These are phyloP conservation scores for Manduca sexta DNA, from an alignment of 1,140 invertebrate species.

Conservation along the genomic window DNA sequence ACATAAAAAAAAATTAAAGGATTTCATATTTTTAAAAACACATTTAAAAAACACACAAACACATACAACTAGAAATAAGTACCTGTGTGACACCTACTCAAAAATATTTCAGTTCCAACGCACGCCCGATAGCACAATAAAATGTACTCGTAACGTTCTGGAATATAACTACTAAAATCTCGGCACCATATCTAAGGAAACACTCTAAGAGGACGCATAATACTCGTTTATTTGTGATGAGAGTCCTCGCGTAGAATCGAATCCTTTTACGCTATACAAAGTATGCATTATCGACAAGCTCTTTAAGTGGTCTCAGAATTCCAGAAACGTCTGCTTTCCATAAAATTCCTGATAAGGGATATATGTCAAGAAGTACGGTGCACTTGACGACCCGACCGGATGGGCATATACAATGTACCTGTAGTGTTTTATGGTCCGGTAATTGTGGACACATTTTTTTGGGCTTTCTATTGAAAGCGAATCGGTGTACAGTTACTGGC, in stretches of 20 bases:
- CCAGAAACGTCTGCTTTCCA: slow-evolving; percentile 38
- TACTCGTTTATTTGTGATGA: slow-evolving; percentile 10
- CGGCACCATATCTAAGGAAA: slow-evolving; percentile 2
- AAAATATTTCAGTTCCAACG: too few relatives aligned
- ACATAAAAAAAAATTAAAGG: too few relatives aligned
- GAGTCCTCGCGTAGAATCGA: slow-evolving; percentile 9
- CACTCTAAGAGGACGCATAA: slow-evolving; percentile 1
- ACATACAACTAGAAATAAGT: too few relatives aligned
- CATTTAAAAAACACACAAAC: too few relatives aligned
- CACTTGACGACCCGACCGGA: slow-evolving; percentile 25
- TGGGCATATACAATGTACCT: slow-evolving; percentile 1
- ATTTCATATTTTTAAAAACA: too few relatives aligned
- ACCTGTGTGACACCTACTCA: too few relatives aligned
- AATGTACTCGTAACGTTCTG: too few relatives aligned
- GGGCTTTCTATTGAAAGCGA: too few relatives aligned
- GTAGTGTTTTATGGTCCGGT: not conserved
- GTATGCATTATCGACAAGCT: slow-evolving; percentile 19
- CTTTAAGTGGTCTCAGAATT: slow-evolving; percentile 34
- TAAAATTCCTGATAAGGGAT: slow-evolving; percentile 45
- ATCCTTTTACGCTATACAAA: slow-evolving; percentile 22
- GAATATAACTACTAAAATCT: not conserved
- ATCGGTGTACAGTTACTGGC: too few relatives aligned
- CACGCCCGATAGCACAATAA: too few relatives aligned
- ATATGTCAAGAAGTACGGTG: slow-evolving; percentile 26
- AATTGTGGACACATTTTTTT: not conserved